These are phyloP conservation scores for Eremophila alpestris DNA, from an alignment of 2,797 vertebrate species.

Conservation along the genomic window DNA sequence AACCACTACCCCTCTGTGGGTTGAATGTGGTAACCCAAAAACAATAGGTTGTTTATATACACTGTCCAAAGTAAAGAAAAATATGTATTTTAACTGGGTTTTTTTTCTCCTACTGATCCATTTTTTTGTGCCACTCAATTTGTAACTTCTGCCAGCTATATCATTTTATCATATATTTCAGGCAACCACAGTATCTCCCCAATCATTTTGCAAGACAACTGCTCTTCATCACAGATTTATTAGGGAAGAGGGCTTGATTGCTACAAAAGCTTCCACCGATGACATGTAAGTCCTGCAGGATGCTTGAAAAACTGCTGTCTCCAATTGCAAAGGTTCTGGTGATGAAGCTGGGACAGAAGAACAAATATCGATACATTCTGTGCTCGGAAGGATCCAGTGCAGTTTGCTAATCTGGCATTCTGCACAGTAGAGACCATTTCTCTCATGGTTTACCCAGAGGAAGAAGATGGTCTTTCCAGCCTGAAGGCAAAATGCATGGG, in stretches of 20 bases:
- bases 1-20: neutral
- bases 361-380: neutral
- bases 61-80: slow-evolving; percentile 2
- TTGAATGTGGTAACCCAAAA: neutral
- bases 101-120: neutral
- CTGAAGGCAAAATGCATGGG: neutral
- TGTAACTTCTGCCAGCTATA: neutral
- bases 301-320: neutral
- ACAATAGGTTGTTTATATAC: neutral
- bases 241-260: neutral
- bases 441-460: neutral
- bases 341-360: neutral
- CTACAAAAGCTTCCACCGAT: neutral
- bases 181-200: neutral
- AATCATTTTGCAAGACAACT: neutral
- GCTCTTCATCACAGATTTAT: neutral
- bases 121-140: neutral
- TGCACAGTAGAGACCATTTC: neutral
- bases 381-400: neutral
- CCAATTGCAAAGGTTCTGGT: neutral
- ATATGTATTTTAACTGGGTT: neutral
- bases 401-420: neutral
- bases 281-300: neutral
- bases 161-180: neutral
- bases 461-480: neutral